phyloP scores from a whole-genome alignment of 2,113 vertebrate species.

The Orientallactaga bullata region DNA sequence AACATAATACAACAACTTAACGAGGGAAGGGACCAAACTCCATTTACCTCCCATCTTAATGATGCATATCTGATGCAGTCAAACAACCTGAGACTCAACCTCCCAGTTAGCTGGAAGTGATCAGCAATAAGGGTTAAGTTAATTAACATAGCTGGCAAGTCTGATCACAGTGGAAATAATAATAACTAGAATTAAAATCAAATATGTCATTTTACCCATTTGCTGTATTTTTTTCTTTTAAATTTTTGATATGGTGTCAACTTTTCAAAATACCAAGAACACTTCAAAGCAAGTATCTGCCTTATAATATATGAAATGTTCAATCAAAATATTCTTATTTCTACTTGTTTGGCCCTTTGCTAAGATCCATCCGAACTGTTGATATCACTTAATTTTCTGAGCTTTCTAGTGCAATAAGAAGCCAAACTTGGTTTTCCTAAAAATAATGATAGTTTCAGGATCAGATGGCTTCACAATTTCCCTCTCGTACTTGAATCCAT shows the following conservation, averaged over 20 bases:
- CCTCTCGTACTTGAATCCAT: constrained; percentile 68
- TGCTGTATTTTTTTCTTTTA: neutral
- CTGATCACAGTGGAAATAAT: neutral
- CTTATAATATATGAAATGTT: constrained; percentile 72
- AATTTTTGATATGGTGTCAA: constrained; percentile 32
- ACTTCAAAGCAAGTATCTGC: constrained; percentile 76
- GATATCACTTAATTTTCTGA: constrained; percentile 64
- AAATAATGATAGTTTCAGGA: constrained; percentile 68
- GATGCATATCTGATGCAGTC: constrained; percentile 53
- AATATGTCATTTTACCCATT: neutral
- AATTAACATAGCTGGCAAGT: neutral
- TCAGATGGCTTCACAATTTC: constrained; percentile 67
- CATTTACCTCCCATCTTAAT: constrained; percentile 35
- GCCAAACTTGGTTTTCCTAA: constrained; percentile 73
- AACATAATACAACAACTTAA: constrained; percentile 72
- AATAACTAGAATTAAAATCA: constrained; percentile 39
- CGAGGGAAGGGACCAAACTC: constrained; percentile 41
- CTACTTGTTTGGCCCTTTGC: constrained; percentile 71
- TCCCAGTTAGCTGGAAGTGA: constrained; percentile 18
- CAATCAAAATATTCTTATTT: constrained; percentile 75
- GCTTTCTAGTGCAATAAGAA: constrained; percentile 69
- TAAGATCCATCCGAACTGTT: constrained; percentile 71
- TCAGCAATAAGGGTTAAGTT: constrained; percentile 56
- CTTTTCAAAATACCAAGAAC: constrained; percentile 45
- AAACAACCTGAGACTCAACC: constrained; percentile 21